Conservation (phyloP, 1,140 invertebrate species). For the Homalodisca vitripennis region DNA sequence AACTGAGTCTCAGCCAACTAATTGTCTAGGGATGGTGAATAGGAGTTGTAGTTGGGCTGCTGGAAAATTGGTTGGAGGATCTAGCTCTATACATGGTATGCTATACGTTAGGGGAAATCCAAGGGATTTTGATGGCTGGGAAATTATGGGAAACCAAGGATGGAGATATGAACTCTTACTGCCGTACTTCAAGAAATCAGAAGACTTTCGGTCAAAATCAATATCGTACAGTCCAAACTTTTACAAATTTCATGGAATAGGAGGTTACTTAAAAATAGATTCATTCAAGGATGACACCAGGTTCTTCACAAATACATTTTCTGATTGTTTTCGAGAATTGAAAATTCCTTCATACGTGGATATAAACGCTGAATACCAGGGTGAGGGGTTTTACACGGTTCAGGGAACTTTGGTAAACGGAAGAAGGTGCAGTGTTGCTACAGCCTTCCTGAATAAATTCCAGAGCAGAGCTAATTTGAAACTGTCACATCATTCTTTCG, state of each 20-base stretch:
- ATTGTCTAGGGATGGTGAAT: conserved; percentile 2
- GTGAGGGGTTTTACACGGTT: conserved; percentile 75
- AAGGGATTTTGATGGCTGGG: conserved; percentile 70
- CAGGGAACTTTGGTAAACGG: conserved; percentile 80
- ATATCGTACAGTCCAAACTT: conserved; percentile 57
- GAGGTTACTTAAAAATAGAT: conserved; percentile 76
- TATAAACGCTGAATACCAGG: conserved; percentile 73
- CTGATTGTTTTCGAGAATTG: conserved; percentile 65
- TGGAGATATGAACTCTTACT: conserved; percentile 71
- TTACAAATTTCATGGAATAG: conserved; percentile 66
- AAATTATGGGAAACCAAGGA: conserved; percentile 61
- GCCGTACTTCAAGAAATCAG: conserved; percentile 84
- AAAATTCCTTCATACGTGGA: conserved; percentile 81
- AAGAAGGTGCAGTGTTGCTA: conserved; percentile 81
- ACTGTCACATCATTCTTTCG: conserved; percentile 60
- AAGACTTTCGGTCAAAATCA: conserved; percentile 77
- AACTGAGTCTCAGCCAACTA: neutral
- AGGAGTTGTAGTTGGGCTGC: conserved; percentile 58
- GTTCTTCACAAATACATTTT: conserved; percentile 52
- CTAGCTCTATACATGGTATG: conserved; percentile 62
- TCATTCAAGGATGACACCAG: conserved; percentile 51
- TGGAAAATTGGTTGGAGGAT: conserved; percentile 56
- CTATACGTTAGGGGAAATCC: conserved; percentile 64
- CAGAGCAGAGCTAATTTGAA: conserved; percentile 62
- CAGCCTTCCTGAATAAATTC: conserved; percentile 73